Base-by-base conservation (phyloP, 2,888 invertebrate genomes). In the Torymus tubicola region DNA sequence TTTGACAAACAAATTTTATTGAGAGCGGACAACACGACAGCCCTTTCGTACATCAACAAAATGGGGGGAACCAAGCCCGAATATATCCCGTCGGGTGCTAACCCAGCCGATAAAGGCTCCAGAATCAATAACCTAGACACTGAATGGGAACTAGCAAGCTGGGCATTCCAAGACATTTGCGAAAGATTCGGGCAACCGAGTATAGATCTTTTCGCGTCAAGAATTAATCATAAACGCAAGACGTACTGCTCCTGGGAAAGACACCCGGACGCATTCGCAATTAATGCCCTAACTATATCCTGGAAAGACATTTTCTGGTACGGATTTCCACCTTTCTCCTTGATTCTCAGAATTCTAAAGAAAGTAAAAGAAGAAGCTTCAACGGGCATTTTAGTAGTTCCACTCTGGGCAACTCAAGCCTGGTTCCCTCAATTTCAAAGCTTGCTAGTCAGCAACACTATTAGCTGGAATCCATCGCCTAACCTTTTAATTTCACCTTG, bases 401-500 rank as follows among this genome's bases (percentile, higher is more conserved):
- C 75, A 14, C 31, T 57, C 18, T 80, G 75, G 75, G 21, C 58
- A 8, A 14, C 42, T 21, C 76, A 80, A 31, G 18, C 75, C 4
- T 76, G 80, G 70, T 75, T 64, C 52, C 80, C 80, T 1, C 65
- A 31, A 14, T 76, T 75, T 13, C 10, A 57, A 55, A n/a, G 52
- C 16, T 42, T 80, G 13, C 16, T 67, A 11, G 13, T 31, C 5
- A 50, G 18, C 4, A 55, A 80, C 1, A 57, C 12, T 2, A 55
- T 77, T 12, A 14, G n/a, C n/a, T n/a, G n/a, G n/a, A n/a, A n/a
- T n/a, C 61, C 61, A 52, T 55, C 21, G 10, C 8, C 64, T 61
- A 78, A 84, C 13, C 80, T 85, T 52, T 78, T 85, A 10, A 53
- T 82, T 16, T 85, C 84, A 68, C 68, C 82, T 82, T 70, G 78